Evolutionary conservation across 2,113 vertebrate species (phyloP), one percentile per base, ranked within the genome.

Genomic region (Hirundichthys speculiger): DNA sequence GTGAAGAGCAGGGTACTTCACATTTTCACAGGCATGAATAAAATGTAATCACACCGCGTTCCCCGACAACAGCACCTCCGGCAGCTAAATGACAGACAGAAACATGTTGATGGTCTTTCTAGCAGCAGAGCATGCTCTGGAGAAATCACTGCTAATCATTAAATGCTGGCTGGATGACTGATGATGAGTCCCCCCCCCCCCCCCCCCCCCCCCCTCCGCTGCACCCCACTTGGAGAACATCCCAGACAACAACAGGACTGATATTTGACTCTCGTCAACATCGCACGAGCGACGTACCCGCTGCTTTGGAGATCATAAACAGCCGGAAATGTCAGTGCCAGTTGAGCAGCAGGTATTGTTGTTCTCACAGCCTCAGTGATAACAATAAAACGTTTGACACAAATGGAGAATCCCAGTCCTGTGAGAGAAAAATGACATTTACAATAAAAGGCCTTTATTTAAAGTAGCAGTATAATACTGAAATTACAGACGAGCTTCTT

Each of bases 251-350:
- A 84, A 82, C 80, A 73, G 20, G 11, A 27, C 55, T 68, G 81
- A 79, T 79, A 81, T 79, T 30, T 75, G 69, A 81, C 64, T 68
- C 78, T 67, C 2, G 41, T 74, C 77, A 74, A 69, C 77, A 72
- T 72, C 61, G 27, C 64, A 73, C 11, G 34, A 25, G 59, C 64
- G 63, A 73, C 75, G 75, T 55, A 51, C 75, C 67, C 20, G 66
- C 67, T 75, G 64, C 74, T 74, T n/a, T 68, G 49, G 81, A 69
- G 75, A 86, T 73, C 64, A 69, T 53, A 66, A 89, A 87, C 70
- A 84, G 21, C 34, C 38, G 25, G 42, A 57, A 45, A 56, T 65
- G 78, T 78, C 80, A 78, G 78, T 63, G 77, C 14, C 34, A 59
- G 53, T n/a, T 19, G 41, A 57, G 40, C 43, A 51, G 68, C 67